Percentiles rank a stretch among this genome's conserved stretches.
Evolutionary conservation across 2,113 vertebrate genomes (phyloP).

Genomic region (Phoenicopterus ruber): DNA sequence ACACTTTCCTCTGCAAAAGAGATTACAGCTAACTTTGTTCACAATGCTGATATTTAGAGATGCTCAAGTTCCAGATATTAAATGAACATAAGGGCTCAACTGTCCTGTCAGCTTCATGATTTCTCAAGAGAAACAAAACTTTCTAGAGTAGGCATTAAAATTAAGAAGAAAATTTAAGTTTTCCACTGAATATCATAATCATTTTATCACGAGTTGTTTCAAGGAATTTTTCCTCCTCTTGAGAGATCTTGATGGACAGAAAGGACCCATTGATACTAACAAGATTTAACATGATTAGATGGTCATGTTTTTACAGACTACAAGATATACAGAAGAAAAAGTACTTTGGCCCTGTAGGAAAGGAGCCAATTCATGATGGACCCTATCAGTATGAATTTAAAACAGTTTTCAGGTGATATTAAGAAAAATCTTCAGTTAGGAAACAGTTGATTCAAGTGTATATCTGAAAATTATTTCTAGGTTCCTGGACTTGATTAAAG

Average conservation of each 20-base stretch:
- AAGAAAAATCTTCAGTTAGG: neutral
- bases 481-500: neutral
- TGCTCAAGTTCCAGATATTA: neutral
- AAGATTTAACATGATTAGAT: neutral
- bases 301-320: neutral
- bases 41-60: neutral
- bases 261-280: neutral
- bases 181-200: neutral
- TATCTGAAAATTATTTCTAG: neutral
- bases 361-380: neutral
- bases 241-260: neutral
- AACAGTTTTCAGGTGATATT: neutral
- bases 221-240: neutral
- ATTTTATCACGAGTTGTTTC: neutral
- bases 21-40: neutral
- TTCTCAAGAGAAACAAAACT: slow-evolving; percentile 2
- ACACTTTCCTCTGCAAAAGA: neutral
- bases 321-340: neutral
- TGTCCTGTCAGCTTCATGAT: neutral
- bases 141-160: neutral
- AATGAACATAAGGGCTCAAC: neutral
- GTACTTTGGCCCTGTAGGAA: neutral
- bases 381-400: neutral
- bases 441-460: neutral
- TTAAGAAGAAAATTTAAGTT: neutral